These are phyloP conservation scores for Capitulum mitella DNA, from an alignment of 2,888 invertebrate genomes.

Conservation along the genomic window DNA sequence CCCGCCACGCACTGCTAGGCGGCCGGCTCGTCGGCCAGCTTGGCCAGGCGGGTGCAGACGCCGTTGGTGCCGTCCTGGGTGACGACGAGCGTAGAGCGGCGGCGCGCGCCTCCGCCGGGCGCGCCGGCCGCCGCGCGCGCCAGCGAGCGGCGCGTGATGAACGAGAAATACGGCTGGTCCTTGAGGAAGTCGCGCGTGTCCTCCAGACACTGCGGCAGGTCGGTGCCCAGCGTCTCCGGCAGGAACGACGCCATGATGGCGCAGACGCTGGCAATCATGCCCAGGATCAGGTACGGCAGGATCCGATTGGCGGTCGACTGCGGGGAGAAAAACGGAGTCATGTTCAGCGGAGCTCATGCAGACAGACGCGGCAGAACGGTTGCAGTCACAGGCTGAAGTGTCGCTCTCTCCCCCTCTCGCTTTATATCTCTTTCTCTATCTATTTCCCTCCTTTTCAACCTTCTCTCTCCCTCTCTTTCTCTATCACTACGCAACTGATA, in stretches of 20 bases:
- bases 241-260: constrained; percentile 36
- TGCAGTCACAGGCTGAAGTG: neutral
- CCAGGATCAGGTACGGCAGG: constrained; percentile 38
- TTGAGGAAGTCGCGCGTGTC: constrained; percentile 33
- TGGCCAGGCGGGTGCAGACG: neutral
- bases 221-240: constrained; percentile 38
- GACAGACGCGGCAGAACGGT: neutral
- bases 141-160: constrained; percentile 3
- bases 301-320: neutral
- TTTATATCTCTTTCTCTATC: neutral
- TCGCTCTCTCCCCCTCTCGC: neutral
- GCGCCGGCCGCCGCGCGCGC: neutral
- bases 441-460: neutral
- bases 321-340: too few species aligned
- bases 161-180: constrained; percentile 33
- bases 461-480: constrained; percentile 28
- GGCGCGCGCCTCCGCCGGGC: neutral
- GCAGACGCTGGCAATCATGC: constrained; percentile 34
- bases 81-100: neutral
- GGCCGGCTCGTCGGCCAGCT: neutral
- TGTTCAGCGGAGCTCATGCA: neutral
- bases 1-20: constrained; percentile 1
- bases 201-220: constrained; percentile 36
- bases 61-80: neutral
- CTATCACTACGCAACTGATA: too few species aligned